phyloP scores from a whole-genome alignment of 2,888 invertebrate species.

The Polydrusus cervinus region DNA sequence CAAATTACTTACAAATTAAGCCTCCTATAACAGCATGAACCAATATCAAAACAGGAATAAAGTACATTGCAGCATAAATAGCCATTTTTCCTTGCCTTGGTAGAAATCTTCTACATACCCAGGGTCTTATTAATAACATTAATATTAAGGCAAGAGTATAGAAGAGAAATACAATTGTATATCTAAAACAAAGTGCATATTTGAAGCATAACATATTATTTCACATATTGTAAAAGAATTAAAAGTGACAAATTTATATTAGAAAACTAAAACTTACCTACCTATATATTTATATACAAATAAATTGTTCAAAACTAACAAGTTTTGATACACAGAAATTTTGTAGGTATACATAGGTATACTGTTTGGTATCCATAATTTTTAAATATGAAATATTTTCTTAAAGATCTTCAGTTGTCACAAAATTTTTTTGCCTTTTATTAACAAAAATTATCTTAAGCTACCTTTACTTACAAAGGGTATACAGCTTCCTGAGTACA shows the following conservation, averaged over 20 bases:
- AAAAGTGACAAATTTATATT: too few relatives aligned
- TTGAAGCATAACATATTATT: too few relatives aligned
- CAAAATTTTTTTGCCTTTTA: neutral
- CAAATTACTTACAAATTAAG: slow-evolving; percentile 90
- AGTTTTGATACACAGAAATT: too few relatives aligned
- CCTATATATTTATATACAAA: too few relatives aligned
- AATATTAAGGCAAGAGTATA: slow-evolving; percentile 87
- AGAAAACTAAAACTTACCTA: too few relatives aligned
- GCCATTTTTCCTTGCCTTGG: slow-evolving; percentile 83
- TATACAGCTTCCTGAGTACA: slow-evolving; percentile 99
- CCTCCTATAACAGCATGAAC: slow-evolving; percentile 93
- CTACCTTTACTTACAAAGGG: slow-evolving; percentile 87
- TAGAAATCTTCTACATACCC: slow-evolving; percentile 80
- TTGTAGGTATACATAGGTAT: too few relatives aligned
- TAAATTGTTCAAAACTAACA: too few relatives aligned
- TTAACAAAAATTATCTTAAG: too few relatives aligned
- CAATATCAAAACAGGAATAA: slow-evolving; percentile 90
- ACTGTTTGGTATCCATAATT: too few relatives aligned
- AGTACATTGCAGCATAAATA: slow-evolving; percentile 95
- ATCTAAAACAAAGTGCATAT: slow-evolving; percentile 75
- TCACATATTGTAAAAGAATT: too few relatives aligned
- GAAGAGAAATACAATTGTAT: slow-evolving; percentile 93
- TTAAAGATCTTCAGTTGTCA: too few relatives aligned
- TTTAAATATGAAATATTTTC: too few relatives aligned
- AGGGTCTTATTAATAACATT: slow-evolving; percentile 86